phyloP scores from a whole-genome alignment of 2,113 vertebrate genomes.

The Gracilinanus agilis region DNA sequence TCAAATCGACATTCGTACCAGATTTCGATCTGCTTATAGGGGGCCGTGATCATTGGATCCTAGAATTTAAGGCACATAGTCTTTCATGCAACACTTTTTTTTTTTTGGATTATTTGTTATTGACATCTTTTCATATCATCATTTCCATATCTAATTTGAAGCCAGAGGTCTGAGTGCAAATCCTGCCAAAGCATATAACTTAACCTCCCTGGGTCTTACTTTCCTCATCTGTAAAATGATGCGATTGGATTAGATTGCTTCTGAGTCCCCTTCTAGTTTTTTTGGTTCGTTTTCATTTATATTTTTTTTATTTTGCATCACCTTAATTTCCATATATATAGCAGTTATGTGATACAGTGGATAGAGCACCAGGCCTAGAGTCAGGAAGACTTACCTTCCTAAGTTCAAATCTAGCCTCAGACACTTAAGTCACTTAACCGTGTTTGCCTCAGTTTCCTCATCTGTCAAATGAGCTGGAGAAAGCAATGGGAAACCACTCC shows the following conservation, averaged over 20 bases:
- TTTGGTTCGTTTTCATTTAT: neutral
- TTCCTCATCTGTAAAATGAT: neutral
- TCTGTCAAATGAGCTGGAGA: neutral
- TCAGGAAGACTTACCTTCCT: neutral
- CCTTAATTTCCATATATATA: neutral
- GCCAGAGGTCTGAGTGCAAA: neutral
- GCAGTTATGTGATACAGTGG: neutral
- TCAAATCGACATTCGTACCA: neutral
- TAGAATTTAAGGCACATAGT: neutral
- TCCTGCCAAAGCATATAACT: neutral
- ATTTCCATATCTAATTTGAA: neutral
- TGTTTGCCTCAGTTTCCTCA: neutral
- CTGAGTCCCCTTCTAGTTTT: neutral
- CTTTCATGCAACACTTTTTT: neutral
- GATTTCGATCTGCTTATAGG: neutral
- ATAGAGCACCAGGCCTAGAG: neutral
- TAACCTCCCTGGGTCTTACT: neutral
- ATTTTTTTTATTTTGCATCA: neutral
- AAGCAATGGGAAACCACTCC: neutral
- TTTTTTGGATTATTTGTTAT: neutral
- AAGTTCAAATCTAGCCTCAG: neutral
- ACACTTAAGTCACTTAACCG: neutral
- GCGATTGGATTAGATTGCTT: neutral
- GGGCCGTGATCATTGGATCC: neutral
- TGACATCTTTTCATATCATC: neutral